Percentiles rank a stretch among this genome's conserved stretches.
phyloP scores from a whole-genome alignment of 2,888 invertebrate species.

The Caenorhabditis becei region DNA sequence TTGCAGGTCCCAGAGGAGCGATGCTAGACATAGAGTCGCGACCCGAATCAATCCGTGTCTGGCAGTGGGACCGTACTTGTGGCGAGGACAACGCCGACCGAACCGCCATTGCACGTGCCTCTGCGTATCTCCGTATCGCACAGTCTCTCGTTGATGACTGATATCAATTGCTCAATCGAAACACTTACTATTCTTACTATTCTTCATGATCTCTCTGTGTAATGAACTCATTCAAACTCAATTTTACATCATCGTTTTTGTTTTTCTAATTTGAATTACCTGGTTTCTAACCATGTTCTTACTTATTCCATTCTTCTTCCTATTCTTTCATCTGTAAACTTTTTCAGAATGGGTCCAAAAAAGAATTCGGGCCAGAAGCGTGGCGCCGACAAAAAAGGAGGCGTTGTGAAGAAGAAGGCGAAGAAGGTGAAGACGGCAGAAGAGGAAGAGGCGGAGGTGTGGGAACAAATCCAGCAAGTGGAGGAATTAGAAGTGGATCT shows the following conservation, averaged over 20 bases:
- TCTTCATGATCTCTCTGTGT: background rate
- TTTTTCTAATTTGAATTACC: background rate
- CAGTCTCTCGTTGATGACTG: constrained; percentile 39
- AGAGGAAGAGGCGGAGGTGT: constrained; percentile 33
- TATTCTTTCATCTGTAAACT: too few relatives aligned
- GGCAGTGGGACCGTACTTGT: constrained; percentile 61
- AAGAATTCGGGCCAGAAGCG: constrained; percentile 48
- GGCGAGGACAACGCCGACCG: constrained; percentile 52
- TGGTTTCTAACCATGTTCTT: too few relatives aligned
- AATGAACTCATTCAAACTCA: background rate
- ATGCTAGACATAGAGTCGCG: constrained; percentile 47
- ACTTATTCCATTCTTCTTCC: too few relatives aligned
- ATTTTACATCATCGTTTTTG: background rate
- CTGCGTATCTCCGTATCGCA: constrained; percentile 55
- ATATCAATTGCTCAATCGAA: background rate
- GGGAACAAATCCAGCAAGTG: constrained; percentile 26
- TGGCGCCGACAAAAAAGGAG: constrained; percentile 10
- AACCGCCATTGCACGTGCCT: constrained; percentile 48
- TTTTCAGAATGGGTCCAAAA: constrained; percentile 51
- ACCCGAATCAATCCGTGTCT: constrained; percentile 28
- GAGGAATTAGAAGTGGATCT: constrained; percentile 49
- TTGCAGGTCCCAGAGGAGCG: constrained; percentile 50
- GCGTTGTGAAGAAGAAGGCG: too few relatives aligned
- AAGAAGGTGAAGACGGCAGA: constrained; percentile 41
- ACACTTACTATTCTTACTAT: background rate